These are phyloP conservation scores for Muscicapa adusta DNA, from an alignment of 2,113 vertebrate species.

Conservation along the genomic window DNA sequence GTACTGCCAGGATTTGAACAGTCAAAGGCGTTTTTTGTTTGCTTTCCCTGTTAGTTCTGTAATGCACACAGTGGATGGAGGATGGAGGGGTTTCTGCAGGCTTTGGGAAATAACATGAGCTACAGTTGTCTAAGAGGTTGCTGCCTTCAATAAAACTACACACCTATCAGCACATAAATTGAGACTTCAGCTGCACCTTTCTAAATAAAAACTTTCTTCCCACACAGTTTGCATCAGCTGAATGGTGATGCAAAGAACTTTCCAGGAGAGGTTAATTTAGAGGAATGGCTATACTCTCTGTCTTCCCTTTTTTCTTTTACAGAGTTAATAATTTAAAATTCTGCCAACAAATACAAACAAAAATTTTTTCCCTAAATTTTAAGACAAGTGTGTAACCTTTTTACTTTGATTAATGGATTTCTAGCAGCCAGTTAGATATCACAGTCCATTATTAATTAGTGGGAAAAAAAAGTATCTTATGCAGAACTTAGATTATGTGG, in stretches of 20 bases:
- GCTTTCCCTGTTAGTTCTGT: slow-evolving; percentile 38
- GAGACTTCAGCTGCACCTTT: not conserved
- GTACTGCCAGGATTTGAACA: slow-evolving; percentile 34
- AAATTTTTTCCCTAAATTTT: not conserved
- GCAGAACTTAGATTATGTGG: not conserved
- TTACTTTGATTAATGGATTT: not conserved
- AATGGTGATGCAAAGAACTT: not conserved
- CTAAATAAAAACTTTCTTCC: not conserved
- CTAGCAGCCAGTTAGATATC: not conserved
- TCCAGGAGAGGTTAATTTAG: not conserved
- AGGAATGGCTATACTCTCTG: not conserved
- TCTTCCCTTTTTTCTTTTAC: not conserved
- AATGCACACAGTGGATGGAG: not conserved
- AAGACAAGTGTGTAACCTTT: not conserved
- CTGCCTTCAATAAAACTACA: not conserved
- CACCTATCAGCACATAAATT: not conserved
- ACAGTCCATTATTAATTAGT: not conserved
- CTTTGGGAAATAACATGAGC: not conserved
- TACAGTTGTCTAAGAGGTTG: not conserved
- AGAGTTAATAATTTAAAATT: not conserved
- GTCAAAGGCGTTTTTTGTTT: slow-evolving; percentile 49
- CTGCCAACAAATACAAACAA: not conserved
- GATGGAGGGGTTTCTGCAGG: not conserved
- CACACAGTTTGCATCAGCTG: not conserved
- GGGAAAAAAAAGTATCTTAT: not conserved